Evolutionary conservation across 2,113 vertebrate genomes (phyloP), one percentile per base, ranked within the genome.

Genomic region (Pycnonotus jocosus): DNA sequence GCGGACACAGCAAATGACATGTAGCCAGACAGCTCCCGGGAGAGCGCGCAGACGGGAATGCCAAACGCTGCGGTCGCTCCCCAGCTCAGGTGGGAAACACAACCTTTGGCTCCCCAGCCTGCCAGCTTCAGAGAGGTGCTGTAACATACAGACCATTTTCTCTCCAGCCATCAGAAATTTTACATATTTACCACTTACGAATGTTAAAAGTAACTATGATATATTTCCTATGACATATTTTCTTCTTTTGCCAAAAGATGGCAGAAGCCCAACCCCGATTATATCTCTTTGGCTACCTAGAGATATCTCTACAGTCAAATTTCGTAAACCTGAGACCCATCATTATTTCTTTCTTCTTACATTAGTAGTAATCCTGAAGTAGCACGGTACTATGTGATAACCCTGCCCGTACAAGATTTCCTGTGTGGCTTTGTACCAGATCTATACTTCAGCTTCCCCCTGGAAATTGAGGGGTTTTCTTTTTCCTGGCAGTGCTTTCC

Each of bases 1-100:
- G 98, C 97, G 93, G 97, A 97, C 96, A 96, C 96, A 94, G 95
- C 96, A 97, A 97, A 97, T 97, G 97, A 97, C 97, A 97, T 50
- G 97, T 88, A 96, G 92, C 92, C 96, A 96, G 98, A 95, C 91
- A 96, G 96, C 64, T 97, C 97, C 97, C 96, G 3, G 12, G 95
- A 90, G 96, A 96, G 76, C 7, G 1, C 72, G n/a, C 91, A 87
- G 95, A 92, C 60, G 16, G n/a, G 40, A 44, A 64, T 5, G 40
- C 83, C 10, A 27, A 90, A 83, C 48, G 23, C 7, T 0, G 54
- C 1, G 11, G 87, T 89, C 31, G 8, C 54, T 68, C 88, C 87
- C 9, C 87, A 91, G 88, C 87, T 85, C 83, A 81, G 96, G 96
- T 94, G 79, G 71, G 91, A 88, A 95, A 40, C 85, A 62, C 90